Evolutionary conservation across 2,888 invertebrate species (phyloP).

Genomic region (Digitonthophagus gazella): DNA sequence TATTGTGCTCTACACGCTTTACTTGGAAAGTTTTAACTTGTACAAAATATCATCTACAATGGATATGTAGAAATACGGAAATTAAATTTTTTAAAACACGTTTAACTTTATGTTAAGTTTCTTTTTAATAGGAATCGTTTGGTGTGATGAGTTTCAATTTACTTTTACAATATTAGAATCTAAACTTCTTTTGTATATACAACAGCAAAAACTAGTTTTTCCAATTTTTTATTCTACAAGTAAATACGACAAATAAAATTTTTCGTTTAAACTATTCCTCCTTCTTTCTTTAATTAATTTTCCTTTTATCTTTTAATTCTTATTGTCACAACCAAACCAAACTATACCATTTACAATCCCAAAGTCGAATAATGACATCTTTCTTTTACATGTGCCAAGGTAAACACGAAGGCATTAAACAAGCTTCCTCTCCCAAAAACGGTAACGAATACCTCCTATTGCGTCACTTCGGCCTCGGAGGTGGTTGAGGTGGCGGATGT

Average conservation of each 20-base stretch:
- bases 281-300: background rate
- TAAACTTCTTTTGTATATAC: background rate
- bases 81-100: conserved; percentile 7
- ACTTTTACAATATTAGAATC: background rate
- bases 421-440: conserved; percentile 45
- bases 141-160: conserved; percentile 5
- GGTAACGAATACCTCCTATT: conserved; percentile 47
- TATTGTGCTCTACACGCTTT: background rate
- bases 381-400: conserved; percentile 43
- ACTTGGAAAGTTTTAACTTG: background rate
- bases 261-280: background rate
- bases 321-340: background rate
- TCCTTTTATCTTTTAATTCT: background rate
- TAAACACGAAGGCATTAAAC: conserved; percentile 47
- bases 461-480: conserved; percentile 49
- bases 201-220: background rate
- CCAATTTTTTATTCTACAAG: conserved; percentile 5
- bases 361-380: background rate
- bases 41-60: background rate
- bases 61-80: background rate
- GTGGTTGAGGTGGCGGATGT: conserved; percentile 49
- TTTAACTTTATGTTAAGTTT: background rate
- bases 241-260: background rate
- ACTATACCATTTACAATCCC: background rate
- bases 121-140: conserved; percentile 6